A percentile compares a stretch with the other conserved stretches of the same genome.
These are phyloP conservation scores for Diplosoma virens DNA, from an alignment of 23 tunicate species.

Conservation along the genomic window DNA sequence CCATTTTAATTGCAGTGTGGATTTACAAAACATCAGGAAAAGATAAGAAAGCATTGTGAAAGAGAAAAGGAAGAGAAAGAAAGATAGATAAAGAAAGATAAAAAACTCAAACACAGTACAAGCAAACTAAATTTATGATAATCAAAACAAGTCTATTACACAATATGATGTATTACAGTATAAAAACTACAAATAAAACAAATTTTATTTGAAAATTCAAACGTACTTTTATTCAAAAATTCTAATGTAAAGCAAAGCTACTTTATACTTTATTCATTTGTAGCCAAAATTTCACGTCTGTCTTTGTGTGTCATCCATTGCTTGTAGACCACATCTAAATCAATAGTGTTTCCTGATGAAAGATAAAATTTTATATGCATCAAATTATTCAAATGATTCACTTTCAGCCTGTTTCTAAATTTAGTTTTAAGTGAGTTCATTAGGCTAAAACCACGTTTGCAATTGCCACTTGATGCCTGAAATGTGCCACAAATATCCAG, in stretches of 20 bases:
- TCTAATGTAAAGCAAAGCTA: neutral
- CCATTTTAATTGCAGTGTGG: no score
- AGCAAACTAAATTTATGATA: no score
- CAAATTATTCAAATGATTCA: conserved; percentile 34
- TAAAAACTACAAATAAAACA: neutral
- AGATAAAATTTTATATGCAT: conserved; percentile 21
- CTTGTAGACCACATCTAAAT: conserved; percentile 5
- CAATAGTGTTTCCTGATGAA: conserved; percentile 10
- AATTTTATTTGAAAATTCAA: neutral
- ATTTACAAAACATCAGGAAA: no score
- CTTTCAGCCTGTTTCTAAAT: neutral
- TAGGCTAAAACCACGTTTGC: neutral
- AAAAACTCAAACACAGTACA: no score
- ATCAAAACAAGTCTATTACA: neutral
- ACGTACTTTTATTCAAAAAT: neutral
- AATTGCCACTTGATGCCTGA: conserved; percentile 15
- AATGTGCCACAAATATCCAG: conserved; percentile 1
- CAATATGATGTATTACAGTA: neutral
- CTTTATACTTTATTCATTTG: neutral
- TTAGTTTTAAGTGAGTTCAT: neutral
- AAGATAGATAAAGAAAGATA: no score
- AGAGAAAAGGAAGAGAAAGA: no score
- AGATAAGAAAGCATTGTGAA: no score
- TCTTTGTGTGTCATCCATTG: conserved; percentile 11
- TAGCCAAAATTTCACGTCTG: neutral